Evolutionary conservation across 2,113 vertebrate species (phyloP).

Genomic region (Myrmophylax atrothorax): DNA sequence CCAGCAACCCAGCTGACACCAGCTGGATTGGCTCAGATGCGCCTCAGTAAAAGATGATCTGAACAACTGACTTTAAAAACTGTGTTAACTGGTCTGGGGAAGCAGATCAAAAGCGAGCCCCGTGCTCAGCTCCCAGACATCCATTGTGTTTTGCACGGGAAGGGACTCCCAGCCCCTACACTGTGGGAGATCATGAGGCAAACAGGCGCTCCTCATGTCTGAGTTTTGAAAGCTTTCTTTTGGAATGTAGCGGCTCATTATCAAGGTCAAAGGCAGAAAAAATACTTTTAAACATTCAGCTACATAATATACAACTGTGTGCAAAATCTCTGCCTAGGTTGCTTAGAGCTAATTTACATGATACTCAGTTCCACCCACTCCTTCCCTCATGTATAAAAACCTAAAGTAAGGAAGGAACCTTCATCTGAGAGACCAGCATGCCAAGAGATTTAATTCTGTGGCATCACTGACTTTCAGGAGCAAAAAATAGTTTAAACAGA

Average conservation of each 20-base stretch:
- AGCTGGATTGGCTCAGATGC: neutral
- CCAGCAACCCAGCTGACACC: neutral
- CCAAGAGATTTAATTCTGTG: neutral
- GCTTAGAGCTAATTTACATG: neutral
- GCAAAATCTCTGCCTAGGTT: neutral
- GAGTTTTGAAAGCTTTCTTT: neutral
- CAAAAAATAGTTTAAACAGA: neutral
- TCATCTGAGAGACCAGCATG: neutral
- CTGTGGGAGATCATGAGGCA: neutral
- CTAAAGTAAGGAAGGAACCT: neutral
- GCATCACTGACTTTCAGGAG: neutral
- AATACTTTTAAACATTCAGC: neutral
- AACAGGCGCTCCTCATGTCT: neutral
- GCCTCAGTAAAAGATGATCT: neutral
- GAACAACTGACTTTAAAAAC: neutral
- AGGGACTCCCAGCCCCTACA: neutral
- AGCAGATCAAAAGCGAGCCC: neutral
- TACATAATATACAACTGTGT: accelerated
- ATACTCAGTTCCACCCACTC: neutral
- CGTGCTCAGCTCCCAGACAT: neutral
- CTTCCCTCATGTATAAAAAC: neutral
- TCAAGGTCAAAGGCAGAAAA: neutral
- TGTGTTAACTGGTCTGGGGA: neutral
- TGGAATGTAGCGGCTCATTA: neutral
- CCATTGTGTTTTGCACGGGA: neutral